phyloP scores from a whole-genome alignment of 2,888 invertebrate species.

The Platycheirus rosarum region DNA sequence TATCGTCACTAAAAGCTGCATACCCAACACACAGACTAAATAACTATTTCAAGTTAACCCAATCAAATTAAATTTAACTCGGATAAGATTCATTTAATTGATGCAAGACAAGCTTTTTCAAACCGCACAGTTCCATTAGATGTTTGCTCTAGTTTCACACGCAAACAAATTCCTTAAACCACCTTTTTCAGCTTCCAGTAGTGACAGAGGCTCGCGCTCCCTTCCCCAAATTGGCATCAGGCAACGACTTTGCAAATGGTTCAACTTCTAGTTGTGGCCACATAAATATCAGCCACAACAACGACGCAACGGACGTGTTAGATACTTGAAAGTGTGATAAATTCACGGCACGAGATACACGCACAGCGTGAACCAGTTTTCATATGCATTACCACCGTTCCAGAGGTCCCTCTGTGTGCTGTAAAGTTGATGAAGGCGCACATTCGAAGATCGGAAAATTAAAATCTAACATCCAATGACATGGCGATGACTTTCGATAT shows the following conservation, averaged over 20 bases:
- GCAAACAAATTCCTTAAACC: constrained; percentile 14
- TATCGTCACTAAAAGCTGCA: background rate
- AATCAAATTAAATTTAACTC: constrained; percentile 15
- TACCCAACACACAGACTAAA: background rate
- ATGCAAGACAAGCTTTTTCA: background rate
- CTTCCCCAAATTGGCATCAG: constrained; percentile 2
- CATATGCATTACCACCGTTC: constrained; percentile 17
- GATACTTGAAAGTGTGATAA: constrained; percentile 55
- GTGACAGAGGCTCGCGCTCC: background rate
- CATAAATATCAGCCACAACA: constrained; percentile 2
- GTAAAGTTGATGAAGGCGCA: too few species aligned
- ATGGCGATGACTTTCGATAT: constrained; percentile 32
- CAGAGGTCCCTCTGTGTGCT: constrained; percentile 2
- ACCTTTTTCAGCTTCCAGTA: background rate
- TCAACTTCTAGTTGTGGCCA: constrained; percentile 7
- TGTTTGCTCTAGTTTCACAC: constrained; percentile 21
- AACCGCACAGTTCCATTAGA: background rate
- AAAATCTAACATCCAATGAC: constrained; percentile 14
- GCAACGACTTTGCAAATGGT: constrained; percentile 7
- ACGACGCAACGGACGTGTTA: too few species aligned
- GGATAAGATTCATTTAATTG: constrained; percentile 11
- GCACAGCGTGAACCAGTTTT: constrained; percentile 55
- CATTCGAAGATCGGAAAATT: constrained; percentile 43
- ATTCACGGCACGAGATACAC: constrained; percentile 67
- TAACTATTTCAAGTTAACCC: background rate